Percentiles rank a stretch among this genome's conserved stretches.
Evolutionary conservation across 2,888 invertebrate species (phyloP).

Genomic region (Ichneumon xanthorius): DNA sequence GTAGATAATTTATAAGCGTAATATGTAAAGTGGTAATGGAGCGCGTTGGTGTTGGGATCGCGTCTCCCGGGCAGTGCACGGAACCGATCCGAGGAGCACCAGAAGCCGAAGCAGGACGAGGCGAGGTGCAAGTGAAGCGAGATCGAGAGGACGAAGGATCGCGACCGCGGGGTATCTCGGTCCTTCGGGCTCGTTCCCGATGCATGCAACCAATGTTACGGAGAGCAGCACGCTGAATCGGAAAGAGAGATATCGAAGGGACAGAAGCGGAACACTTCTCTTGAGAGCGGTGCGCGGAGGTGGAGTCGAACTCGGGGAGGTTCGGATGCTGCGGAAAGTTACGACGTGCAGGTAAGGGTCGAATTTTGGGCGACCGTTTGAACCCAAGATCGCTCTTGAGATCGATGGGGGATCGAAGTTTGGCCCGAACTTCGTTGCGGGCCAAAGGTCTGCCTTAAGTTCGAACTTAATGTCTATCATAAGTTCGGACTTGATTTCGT

Average conservation of each 20-base stretch:
- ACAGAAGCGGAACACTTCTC: constrained; percentile 41
- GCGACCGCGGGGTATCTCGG: constrained; percentile 65
- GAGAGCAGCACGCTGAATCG: constrained; percentile 12
- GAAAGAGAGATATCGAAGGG: constrained; percentile 56
- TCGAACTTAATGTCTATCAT: no score
- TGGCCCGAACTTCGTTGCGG: no score
- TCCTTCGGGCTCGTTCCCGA: constrained; percentile 27
- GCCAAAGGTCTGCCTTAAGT: no score
- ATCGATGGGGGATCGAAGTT: no score
- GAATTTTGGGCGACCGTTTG: no score
- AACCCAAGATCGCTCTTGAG: no score
- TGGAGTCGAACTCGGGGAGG: background rate
- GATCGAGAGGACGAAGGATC: constrained; percentile 38
- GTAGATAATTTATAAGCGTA: constrained; percentile 80
- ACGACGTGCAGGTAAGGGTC: no score
- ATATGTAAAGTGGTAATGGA: constrained; percentile 82
- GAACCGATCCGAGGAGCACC: constrained; percentile 63
- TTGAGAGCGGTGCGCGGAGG: background rate
- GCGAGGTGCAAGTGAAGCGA: constrained; percentile 17
- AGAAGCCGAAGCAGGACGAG: constrained; percentile 56
- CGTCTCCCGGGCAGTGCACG: constrained; percentile 64
- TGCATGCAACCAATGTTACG: constrained; percentile 14
- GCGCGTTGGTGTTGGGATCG: constrained; percentile 68
- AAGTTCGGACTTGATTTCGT: no score
- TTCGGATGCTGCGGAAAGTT: no score